Evolutionary conservation across 2,797 vertebrate genomes (phyloP), one percentile per base, ranked within the genome.

Genomic region (Centroberyx gerrardi): DNA sequence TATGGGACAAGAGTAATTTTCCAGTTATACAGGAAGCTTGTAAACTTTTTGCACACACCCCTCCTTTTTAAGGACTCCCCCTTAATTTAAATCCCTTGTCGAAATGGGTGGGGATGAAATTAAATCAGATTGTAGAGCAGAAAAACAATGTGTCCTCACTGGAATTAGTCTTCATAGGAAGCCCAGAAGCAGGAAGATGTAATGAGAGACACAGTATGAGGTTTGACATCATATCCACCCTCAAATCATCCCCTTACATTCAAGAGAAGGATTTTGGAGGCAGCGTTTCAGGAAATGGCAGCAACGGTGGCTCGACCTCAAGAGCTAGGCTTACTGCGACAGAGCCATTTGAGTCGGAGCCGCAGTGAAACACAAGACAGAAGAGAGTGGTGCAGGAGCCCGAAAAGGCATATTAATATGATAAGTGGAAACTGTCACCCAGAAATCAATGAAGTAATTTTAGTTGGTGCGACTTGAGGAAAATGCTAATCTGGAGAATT

Each of bases 301-400:
- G 59, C 74, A 36, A n/a, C 52, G 7, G 46, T 33, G 3, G 65
- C 31, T 15, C n/a, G 40, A 66, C 75, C 54, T 72, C 59, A 58
- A 27, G 40, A 56, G 62, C 52, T 73, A 56, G 46, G 27, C 48
- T 82, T 72, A 62, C 66, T 52, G 53, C 15, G 5, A 15, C 40
- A 15, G n/a, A 48, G 62, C 67, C 49, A 31, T 68, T 55, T 46
- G 58, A 80, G 31, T 55, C 13, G 1, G 18, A 75, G 64, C 27
- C 58, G 44, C 64, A 46, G 29, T 44, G 79, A 71, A 77, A 83
- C 27, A 42, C 52, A 73, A 76, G 27, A 0, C 15, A 44, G 0
- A 78, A 54, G 10, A 72, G 58, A 42, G 1, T 53, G 15, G 53
- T 44, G 69, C 8, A 64, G 14, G n/a, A 51, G 10, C 2, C 2